A percentile compares a stretch with the other conserved stretches of the same genome.
phyloP scores from a whole-genome alignment of 1,140 invertebrate genomes.

The Bombus soroeensis region DNA sequence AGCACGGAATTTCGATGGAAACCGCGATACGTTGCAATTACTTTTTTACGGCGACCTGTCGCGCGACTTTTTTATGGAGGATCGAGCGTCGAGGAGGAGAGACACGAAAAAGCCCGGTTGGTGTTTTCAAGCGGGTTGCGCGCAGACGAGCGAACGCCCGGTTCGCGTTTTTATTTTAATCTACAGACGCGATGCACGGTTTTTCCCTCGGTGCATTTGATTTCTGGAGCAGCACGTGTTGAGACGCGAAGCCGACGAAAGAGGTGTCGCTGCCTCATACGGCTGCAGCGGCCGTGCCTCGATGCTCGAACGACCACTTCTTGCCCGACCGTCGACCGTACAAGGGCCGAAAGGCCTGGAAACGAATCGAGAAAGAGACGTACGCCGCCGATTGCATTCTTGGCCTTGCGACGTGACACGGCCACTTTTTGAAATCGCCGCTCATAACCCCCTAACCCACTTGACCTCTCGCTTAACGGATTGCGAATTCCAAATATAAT shows the following conservation, averaged over 20 bases:
- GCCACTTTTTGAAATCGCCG: slow-evolving; percentile 54
- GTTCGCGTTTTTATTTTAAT: slow-evolving; percentile 50
- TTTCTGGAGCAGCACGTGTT: slow-evolving; percentile 65
- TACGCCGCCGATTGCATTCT: slow-evolving; percentile 53
- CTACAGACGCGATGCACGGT: slow-evolving; percentile 10
- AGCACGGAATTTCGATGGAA: slow-evolving; percentile 25
- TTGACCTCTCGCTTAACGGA: slow-evolving; percentile 57
- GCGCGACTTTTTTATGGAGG: slow-evolving; percentile 12
- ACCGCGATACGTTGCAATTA: slow-evolving; percentile 43
- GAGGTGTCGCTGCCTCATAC: slow-evolving; percentile 64
- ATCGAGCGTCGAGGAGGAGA: neutral
- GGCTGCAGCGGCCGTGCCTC: slow-evolving; percentile 39
- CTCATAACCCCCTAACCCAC: slow-evolving; percentile 59
- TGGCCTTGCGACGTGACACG: slow-evolving; percentile 48
- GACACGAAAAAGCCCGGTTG: slow-evolving; percentile 7
- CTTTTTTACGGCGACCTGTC: slow-evolving; percentile 26
- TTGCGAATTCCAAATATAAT: neutral
- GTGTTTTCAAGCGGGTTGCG: slow-evolving; percentile 29
- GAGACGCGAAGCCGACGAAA: slow-evolving; percentile 45
- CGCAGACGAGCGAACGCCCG: neutral
- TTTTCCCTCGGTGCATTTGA: slow-evolving; percentile 46
- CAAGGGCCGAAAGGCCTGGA: slow-evolving; percentile 54
- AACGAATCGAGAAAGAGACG: slow-evolving; percentile 60
- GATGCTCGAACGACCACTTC: slow-evolving; percentile 54
- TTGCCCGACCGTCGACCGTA: slow-evolving; percentile 41